phyloP scores from a whole-genome alignment of 2,888 invertebrate genomes.

The Dione juno region DNA sequence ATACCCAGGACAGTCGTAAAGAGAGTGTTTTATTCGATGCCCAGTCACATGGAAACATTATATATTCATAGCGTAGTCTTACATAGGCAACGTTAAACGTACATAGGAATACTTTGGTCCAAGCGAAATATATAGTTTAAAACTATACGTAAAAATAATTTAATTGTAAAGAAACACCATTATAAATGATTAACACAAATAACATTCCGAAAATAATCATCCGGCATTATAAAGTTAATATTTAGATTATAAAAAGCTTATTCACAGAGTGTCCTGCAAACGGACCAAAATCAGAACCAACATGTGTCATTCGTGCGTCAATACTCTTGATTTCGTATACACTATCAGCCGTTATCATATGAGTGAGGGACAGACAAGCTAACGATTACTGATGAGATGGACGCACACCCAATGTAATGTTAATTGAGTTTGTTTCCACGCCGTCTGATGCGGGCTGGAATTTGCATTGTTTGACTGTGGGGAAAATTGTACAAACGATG shows the following conservation, averaged over 20 bases:
- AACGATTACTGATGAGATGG: constrained; percentile 37
- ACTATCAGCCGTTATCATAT: constrained; percentile 23
- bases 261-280: neutral
- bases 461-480: constrained; percentile 28
- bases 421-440: constrained; percentile 41
- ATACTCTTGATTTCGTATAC: constrained; percentile 26
- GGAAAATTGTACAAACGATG: constrained; percentile 17
- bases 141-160: too few relatives aligned
- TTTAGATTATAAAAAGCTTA: neutral
- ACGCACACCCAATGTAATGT: constrained; percentile 34
- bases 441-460: constrained; percentile 34
- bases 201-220: too few relatives aligned
- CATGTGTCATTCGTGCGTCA: constrained; percentile 22
- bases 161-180: too few relatives aligned
- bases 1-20: constrained; percentile 36
- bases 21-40: constrained; percentile 33
- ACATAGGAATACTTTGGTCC: neutral
- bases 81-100: constrained; percentile 9
- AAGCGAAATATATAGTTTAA: neutral
- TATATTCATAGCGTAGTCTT: neutral
- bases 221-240: neutral
- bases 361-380: constrained; percentile 27
- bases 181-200: too few relatives aligned
- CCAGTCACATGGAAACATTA: constrained; percentile 24
- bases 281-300: constrained; percentile 7